phyloP scores from a whole-genome alignment of 2,888 invertebrate species.

The Lymantria dispar region DNA sequence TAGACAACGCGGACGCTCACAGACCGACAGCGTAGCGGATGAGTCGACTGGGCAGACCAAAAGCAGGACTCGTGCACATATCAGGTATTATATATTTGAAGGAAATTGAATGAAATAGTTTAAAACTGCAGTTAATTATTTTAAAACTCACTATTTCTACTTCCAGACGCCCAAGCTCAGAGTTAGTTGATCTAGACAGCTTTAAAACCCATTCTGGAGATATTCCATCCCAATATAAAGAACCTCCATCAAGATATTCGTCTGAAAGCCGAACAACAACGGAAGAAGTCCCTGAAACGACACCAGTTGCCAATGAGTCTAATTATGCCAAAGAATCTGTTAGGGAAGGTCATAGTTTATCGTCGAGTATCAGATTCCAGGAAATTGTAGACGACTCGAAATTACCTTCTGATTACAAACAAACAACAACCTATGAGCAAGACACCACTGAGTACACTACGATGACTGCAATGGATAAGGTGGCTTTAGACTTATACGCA shows the following conservation, averaged over 20 bases:
- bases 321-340: conserved; percentile 57
- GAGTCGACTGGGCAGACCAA: conserved; percentile 75
- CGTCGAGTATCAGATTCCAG: conserved; percentile 62
- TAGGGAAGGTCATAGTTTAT: conserved; percentile 68
- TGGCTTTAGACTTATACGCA: conserved; percentile 91
- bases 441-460: conserved; percentile 84
- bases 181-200: conserved; percentile 90
- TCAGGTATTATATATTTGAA: conserved; percentile 58
- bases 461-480: conserved; percentile 89
- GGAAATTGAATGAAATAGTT: neutral
- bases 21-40: conserved; percentile 71
- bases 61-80: conserved; percentile 83
- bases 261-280: conserved; percentile 77
- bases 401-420: conserved; percentile 65
- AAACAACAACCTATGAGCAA: conserved; percentile 65
- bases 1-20: conserved; percentile 64
- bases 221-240: conserved; percentile 78
- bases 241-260: conserved; percentile 68
- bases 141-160: neutral
- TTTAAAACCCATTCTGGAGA: conserved; percentile 88
- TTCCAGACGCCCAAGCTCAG: conserved; percentile 88
- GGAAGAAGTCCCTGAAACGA: conserved; percentile 78
- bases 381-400: conserved; percentile 71
- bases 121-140: conserved; percentile 3
- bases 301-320: conserved; percentile 47